phyloP scores from a whole-genome alignment of 2,113 vertebrate species.

The Hypocryptadius cinnamomeus region DNA sequence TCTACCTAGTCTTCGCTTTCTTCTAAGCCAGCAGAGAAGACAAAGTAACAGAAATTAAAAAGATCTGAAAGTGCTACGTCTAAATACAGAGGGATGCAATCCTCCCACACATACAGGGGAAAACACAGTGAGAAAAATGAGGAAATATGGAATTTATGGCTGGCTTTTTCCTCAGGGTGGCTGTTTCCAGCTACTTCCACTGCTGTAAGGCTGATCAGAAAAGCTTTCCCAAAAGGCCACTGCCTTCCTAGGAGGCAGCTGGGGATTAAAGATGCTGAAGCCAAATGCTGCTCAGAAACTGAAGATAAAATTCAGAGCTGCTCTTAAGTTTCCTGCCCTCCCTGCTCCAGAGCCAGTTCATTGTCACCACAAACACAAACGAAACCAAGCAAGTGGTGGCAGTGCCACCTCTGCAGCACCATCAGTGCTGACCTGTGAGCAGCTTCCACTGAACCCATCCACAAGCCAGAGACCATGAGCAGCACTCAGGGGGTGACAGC shows the following conservation, averaged over 20 bases:
- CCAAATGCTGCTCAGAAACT: background rate
- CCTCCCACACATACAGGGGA: background rate
- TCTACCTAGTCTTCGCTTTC: background rate
- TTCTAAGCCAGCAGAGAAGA: background rate
- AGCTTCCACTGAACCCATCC: background rate
- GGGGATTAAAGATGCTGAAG: background rate
- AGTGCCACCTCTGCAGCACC: rapidly evolving
- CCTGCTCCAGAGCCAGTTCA: background rate
- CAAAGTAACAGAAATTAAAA: background rate
- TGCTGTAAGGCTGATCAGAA: background rate
- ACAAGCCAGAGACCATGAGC: rapidly evolving
- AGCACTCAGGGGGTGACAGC: background rate
- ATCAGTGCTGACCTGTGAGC: rapidly evolving
- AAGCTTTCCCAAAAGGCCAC: background rate
- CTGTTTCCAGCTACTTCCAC: background rate
- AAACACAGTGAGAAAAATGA: background rate
- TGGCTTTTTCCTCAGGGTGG: background rate
- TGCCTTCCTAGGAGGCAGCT: background rate
- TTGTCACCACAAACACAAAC: background rate
- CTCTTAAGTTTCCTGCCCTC: background rate
- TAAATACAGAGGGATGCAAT: background rate
- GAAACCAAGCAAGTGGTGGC: background rate
- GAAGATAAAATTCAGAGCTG: background rate
- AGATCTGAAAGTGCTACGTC: background rate
- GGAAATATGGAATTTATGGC: background rate